Evolutionary conservation across 2,113 vertebrate species (phyloP).

Genomic region (Sander vitreus): DNA sequence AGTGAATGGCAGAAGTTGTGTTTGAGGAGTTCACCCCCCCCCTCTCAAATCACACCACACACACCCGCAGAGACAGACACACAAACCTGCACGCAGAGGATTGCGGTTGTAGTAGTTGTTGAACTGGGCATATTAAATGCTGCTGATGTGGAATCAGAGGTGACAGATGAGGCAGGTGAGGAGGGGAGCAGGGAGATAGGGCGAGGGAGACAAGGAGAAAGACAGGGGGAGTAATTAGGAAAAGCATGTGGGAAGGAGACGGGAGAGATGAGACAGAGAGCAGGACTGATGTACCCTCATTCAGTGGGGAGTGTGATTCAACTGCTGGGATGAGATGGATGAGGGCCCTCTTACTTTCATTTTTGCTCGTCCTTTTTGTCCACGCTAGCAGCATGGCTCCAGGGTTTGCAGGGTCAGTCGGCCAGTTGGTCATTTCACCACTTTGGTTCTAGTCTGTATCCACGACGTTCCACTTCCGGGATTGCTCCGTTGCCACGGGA

Average conservation of each 20-base stretch:
- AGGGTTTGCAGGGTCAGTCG: no score
- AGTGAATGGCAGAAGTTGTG: slow-evolving; percentile 7
- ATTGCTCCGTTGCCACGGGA: no score
- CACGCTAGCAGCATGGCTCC: neutral
- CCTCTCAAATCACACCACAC: slow-evolving; percentile 4
- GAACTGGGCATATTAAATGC: slow-evolving; percentile 8
- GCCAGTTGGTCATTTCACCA: neutral
- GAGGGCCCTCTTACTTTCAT: neutral
- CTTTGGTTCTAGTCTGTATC: neutral
- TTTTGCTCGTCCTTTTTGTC: neutral
- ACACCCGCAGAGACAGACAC: neutral
- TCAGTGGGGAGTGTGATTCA: slow-evolving; percentile 19
- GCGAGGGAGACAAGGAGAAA: slow-evolving; percentile 32
- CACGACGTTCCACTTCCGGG: no score
- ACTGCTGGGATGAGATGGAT: slow-evolving; percentile 23
- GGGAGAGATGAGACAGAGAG: slow-evolving; percentile 15
- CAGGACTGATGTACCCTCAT: neutral
- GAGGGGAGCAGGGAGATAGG: slow-evolving; percentile 5
- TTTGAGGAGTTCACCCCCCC: slow-evolving; percentile 1
- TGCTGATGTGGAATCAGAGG: slow-evolving; percentile 51
- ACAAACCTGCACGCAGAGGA: neutral
- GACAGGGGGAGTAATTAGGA: slow-evolving; percentile 61
- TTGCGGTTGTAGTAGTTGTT: slow-evolving; percentile 11
- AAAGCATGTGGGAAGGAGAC: slow-evolving; percentile 42
- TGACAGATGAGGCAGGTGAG: slow-evolving; percentile 63